These are phyloP conservation scores for Heliothis virescens DNA, from an alignment of 1,140 invertebrate species.

Conservation along the genomic window DNA sequence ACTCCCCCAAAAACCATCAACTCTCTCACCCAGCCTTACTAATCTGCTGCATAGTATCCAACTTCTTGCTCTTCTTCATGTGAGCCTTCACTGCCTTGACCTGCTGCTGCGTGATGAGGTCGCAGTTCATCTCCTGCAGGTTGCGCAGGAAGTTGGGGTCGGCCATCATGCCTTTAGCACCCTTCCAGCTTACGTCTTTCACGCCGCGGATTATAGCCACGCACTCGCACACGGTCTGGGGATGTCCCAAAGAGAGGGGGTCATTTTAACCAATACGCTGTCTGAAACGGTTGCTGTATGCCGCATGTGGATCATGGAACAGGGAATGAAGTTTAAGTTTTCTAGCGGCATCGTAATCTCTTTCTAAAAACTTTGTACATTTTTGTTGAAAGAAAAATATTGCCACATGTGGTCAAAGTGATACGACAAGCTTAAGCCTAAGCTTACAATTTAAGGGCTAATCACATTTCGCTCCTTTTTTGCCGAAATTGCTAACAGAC, in stretches of 20 bases:
- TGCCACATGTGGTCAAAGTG: too few relatives aligned
- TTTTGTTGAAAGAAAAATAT: too few relatives aligned
- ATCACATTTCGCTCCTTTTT: too few relatives aligned
- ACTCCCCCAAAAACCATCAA: too few relatives aligned
- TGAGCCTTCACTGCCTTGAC: constrained; percentile 90
- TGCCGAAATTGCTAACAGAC: too few relatives aligned
- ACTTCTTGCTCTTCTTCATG: constrained; percentile 89
- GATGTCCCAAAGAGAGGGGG: neutral
- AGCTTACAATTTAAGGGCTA: too few relatives aligned
- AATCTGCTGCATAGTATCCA: constrained; percentile 91
- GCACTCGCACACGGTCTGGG: constrained; percentile 92
- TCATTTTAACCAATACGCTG: too few relatives aligned
- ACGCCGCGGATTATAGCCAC: constrained; percentile 93
- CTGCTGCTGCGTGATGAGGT: constrained; percentile 91
- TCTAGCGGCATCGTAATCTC: too few relatives aligned
- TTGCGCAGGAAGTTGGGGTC: constrained; percentile 93
- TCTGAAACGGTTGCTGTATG: too few relatives aligned
- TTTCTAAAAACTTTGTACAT: too few relatives aligned
- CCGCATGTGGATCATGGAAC: neutral
- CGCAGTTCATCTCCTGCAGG: constrained; percentile 94
- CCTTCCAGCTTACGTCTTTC: constrained; percentile 96
- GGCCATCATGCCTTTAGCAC: constrained; percentile 95
- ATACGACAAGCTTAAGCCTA: too few relatives aligned
- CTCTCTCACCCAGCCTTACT: constrained; percentile 90
- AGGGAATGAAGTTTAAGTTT: too few relatives aligned